A percentile compares a stretch with the other conserved stretches of the same genome.
These are phyloP conservation scores for Perizoma affinitatum DNA, from an alignment of 2,888 invertebrate genomes.

Conservation along the genomic window DNA sequence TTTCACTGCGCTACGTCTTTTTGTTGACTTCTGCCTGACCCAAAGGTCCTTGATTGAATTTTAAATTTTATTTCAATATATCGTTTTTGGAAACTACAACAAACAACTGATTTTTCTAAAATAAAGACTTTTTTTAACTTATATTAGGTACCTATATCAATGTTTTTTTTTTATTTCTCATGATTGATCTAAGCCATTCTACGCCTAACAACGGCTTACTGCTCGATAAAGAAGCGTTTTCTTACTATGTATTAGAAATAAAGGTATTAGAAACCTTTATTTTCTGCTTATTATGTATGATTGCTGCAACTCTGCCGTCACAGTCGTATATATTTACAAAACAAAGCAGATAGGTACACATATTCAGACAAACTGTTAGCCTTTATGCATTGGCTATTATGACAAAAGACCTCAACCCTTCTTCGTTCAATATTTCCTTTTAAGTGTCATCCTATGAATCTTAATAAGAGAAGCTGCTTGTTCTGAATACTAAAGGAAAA, in stretches of 20 bases:
- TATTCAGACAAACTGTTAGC: constrained; percentile 32
- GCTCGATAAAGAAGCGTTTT: too few relatives aligned
- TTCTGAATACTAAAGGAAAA: constrained; percentile 73
- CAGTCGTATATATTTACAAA: constrained; percentile 7
- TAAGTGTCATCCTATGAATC: constrained; percentile 78
- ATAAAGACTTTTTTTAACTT: too few relatives aligned
- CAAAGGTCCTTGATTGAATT: constrained; percentile 25
- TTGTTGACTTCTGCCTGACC: constrained; percentile 66
- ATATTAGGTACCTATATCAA: too few relatives aligned
- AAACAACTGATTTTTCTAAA: too few relatives aligned
- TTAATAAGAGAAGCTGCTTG: constrained; percentile 74
- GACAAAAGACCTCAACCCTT: constrained; percentile 45
- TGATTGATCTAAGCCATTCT: too few relatives aligned
- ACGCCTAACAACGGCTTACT: too few relatives aligned
- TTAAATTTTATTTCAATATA: neutral
- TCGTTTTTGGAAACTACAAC: neutral
- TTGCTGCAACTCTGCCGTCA: too few relatives aligned
- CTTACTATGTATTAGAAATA: too few relatives aligned
- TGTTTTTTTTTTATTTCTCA: too few relatives aligned
- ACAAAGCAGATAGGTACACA: constrained; percentile 6
- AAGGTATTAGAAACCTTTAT: too few relatives aligned
- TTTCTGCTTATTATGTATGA: too few relatives aligned
- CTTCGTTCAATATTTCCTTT: constrained; percentile 77
- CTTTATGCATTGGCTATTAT: constrained; percentile 42
- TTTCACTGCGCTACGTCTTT: constrained; percentile 57